Percentiles rank a stretch among this genome's conserved stretches.
Evolutionary conservation across 2,888 invertebrate genomes (phyloP).

Genomic region (Argyresthia albistria): DNA sequence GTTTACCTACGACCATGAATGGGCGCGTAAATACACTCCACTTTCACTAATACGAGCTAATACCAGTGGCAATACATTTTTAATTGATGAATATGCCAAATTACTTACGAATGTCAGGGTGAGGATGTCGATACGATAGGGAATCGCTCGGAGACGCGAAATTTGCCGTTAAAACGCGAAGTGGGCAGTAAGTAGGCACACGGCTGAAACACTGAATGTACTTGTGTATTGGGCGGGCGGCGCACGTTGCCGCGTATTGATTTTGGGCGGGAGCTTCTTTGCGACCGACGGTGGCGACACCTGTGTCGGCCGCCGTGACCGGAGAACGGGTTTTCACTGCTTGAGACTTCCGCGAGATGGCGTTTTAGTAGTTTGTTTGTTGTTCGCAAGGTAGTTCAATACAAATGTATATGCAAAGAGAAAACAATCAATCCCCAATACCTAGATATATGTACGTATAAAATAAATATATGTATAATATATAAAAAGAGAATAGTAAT

Average conservation of each 20-base stretch:
- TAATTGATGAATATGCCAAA: conserved; percentile 9
- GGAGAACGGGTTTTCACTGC: background rate
- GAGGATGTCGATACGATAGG: conserved; percentile 28
- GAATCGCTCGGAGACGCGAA: conserved; percentile 42
- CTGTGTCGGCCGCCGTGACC: conserved; percentile 12
- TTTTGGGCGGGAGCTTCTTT: conserved; percentile 56
- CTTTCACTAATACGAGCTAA: background rate
- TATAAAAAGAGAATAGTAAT: too few relatives aligned
- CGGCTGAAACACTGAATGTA: conserved; percentile 47
- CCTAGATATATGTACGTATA: too few relatives aligned
- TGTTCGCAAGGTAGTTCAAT: background rate
- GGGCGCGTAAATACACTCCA: conserved; percentile 14
- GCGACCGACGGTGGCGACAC: conserved; percentile 29
- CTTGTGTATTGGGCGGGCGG: conserved; percentile 17
- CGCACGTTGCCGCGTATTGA: conserved; percentile 55
- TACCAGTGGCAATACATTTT: background rate
- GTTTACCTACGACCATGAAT: conserved; percentile 21
- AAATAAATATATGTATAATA: too few relatives aligned
- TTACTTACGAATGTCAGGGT: conserved; percentile 39
- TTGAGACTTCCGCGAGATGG: background rate
- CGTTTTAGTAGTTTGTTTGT: background rate
- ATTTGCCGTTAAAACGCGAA: conserved; percentile 37
- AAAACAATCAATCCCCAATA: too few relatives aligned
- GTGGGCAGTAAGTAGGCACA: conserved; percentile 45
- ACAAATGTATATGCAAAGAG: too few relatives aligned